A percentile compares a stretch with the other conserved stretches of the same genome.
These are phyloP conservation scores for Frankliniella intonsa DNA, from an alignment of 2,888 invertebrate genomes.

Conservation along the genomic window DNA sequence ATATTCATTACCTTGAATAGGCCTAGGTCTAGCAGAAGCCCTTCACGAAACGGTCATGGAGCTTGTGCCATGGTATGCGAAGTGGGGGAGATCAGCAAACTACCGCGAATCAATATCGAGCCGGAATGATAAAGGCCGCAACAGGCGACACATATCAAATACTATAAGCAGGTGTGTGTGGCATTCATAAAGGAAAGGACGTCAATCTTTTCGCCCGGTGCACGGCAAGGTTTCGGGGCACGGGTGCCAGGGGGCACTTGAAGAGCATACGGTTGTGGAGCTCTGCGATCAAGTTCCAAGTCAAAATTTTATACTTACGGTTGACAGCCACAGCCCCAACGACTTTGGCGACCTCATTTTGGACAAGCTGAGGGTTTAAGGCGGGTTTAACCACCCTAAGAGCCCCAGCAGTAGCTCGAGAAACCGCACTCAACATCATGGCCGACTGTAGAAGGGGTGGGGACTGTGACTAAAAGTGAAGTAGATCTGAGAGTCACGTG, in stretches of 20 bases:
- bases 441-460: constrained; percentile 34
- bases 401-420: constrained; percentile 54
- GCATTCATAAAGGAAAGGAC: not conserved
- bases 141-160: too few relatives aligned
- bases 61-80: not conserved
- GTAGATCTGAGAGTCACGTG: not conserved
- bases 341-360: constrained; percentile 51
- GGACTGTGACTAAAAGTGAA: constrained; percentile 26
- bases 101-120: too few relatives aligned
- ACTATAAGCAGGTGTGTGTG: not conserved
- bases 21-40: constrained; percentile 1
- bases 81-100: too few relatives aligned
- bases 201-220: not conserved
- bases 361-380: constrained; percentile 47
- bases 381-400: constrained; percentile 54
- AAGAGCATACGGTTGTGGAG: constrained; percentile 19
- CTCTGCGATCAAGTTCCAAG: not conserved
- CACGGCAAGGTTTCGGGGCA: constrained; percentile 18
- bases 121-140: too few relatives aligned
- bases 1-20: not conserved
- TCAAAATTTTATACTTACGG: constrained; percentile 48
- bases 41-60: constrained; percentile 16
- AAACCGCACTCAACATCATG: constrained; percentile 57
- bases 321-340: constrained; percentile 50
- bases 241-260: constrained; percentile 3